Conservation (phyloP, 2,888 invertebrate genomes). For the Schizotus pectinicornis region DNA sequence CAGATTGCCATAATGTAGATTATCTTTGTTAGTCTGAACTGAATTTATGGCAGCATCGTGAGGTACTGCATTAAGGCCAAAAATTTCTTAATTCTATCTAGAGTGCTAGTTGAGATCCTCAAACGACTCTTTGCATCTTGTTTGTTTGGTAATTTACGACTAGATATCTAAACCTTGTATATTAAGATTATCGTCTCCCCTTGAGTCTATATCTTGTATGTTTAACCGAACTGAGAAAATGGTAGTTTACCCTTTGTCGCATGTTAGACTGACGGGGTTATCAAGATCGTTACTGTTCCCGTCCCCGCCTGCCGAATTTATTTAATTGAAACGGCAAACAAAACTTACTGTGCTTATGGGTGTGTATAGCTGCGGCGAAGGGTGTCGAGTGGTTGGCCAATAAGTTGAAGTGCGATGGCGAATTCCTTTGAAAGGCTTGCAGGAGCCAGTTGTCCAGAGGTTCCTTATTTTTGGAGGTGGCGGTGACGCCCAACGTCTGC, state of each 20-base stretch:
- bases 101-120: too few species aligned
- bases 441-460: conserved; percentile 83
- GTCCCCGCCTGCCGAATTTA: neutral
- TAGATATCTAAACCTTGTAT: too few species aligned
- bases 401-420: conserved; percentile 85
- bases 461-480: conserved; percentile 69
- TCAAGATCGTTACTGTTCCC: neutral
- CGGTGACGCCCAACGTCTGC: conserved; percentile 80
- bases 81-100: too few species aligned
- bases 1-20: too few species aligned
- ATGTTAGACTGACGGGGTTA: too few species aligned
- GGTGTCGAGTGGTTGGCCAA: conserved; percentile 58
- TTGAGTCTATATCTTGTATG: neutral
- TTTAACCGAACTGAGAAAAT: neutral
- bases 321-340: neutral
- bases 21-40: too few species aligned
- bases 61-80: too few species aligned
- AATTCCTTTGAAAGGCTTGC: conserved; percentile 80
- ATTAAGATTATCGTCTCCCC: neutral
- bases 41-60: too few species aligned
- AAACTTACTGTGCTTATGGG: conserved; percentile 65
- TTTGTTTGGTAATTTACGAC: too few species aligned
- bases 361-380: conserved; percentile 52
- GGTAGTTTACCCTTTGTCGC: neutral
- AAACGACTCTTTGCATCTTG: too few species aligned